Evolutionary conservation across 2,888 invertebrate species (phyloP).

Genomic region (Trypoxylon attenuatum): DNA sequence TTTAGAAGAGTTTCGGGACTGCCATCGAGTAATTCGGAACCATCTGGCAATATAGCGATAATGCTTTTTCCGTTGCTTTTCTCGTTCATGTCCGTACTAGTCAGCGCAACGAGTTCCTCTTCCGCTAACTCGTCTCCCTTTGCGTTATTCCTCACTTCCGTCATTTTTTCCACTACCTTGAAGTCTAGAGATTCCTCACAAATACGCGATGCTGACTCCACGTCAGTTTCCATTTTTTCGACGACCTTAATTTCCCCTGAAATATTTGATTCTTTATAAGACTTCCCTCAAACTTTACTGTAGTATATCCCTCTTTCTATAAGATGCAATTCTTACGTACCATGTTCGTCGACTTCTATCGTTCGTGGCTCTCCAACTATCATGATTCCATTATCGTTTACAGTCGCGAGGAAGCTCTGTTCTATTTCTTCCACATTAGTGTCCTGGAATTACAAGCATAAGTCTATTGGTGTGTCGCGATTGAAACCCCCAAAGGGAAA

Average conservation of each 20-base stretch:
- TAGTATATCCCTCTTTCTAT: conserved; percentile 8
- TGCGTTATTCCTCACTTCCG: no score
- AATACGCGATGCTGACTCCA: no score
- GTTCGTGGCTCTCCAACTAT: conserved; percentile 64
- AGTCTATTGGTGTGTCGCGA: not conserved
- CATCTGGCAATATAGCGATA: conserved; percentile 58
- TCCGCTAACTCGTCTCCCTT: conserved; percentile 32
- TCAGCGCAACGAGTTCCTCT: conserved; percentile 51
- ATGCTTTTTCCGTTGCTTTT: conserved; percentile 50
- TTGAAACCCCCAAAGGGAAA: no score
- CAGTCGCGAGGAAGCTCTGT: conserved; percentile 61
- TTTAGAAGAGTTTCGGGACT: conserved; percentile 53
- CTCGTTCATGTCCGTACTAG: conserved; percentile 40
- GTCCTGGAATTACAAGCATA: conserved; percentile 38
- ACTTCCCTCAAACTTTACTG: conserved; percentile 26
- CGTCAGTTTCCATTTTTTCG: conserved; percentile 56
- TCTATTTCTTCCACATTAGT: conserved; percentile 45
- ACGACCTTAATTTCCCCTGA: conserved; percentile 65
- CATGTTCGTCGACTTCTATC: conserved; percentile 67
- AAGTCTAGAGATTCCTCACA: conserved; percentile 39
- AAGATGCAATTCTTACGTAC: conserved; percentile 47
- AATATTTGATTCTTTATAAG: no score
- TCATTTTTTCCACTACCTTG: conserved; percentile 43
- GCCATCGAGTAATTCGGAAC: conserved; percentile 53
- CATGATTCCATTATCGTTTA: conserved; percentile 65